Base-by-base conservation (phyloP, 2,113 vertebrate genomes). In the Gymnogyps californianus region DNA sequence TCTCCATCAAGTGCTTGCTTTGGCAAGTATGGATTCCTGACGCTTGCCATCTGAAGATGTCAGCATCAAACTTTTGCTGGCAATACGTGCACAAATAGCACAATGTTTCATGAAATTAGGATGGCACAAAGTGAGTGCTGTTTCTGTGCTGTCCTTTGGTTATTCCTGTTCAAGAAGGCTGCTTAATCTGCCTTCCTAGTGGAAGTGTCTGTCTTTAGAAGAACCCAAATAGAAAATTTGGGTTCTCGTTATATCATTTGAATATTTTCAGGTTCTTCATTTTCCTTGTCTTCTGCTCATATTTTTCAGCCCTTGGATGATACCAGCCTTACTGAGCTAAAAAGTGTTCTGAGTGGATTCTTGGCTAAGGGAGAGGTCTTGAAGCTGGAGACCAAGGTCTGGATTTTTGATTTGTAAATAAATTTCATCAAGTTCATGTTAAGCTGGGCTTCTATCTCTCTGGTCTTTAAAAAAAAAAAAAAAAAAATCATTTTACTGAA, bases 321-420 rank as follows among this genome's bases (percentile, higher is more conserved):
- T 49, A 98, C 98, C 55, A 98, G 4, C 92, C 98, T 99, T 29
- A 88, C 98, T n/a, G 99, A 99, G 19, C 96, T 99, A 66, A 99
- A 99, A 94, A 97, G 98, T 4, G 98, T 97, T 44, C 98, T 99
- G 59, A 98, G 97, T 51, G 99, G 98, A 55, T 99, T 99, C 96
- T 97, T 99, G 62, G 90, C 98, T 82, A 99, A 99, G 96, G 98
- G 98, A 92, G 99, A 99, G 82, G 92, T 98, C 11, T 96, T 99
- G 97, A 99, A 99, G 94, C 95, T 99, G 96, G 98, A 99, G 90
- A 98, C 98, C 62, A 99, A 99, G 99, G 99, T 99, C 97, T 44
- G 97, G 57, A 36, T 52, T 89, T 81, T 52, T 81, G 6, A 59
- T 21, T 87, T 75, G 12, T 12, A 66, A 44, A 75, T 24, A 40